Evolutionary conservation across 2,888 invertebrate genomes (phyloP).

Genomic region (Onchidella celtica): DNA sequence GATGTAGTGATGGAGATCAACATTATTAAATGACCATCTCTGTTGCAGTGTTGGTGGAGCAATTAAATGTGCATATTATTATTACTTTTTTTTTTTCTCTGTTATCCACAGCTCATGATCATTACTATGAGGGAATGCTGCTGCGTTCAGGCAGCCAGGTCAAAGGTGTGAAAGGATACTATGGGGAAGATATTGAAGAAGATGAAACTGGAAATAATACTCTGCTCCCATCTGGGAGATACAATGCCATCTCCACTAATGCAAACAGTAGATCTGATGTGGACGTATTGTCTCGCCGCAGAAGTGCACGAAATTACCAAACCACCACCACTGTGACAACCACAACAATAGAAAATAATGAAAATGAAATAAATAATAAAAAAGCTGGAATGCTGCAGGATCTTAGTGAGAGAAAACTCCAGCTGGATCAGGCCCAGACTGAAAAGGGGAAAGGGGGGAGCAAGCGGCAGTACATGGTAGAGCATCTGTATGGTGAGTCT

Average conservation of each 20-base stretch:
- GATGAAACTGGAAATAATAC: neutral
- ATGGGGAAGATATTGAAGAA: neutral
- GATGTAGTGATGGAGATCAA: too few species aligned
- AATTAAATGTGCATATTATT: too few species aligned
- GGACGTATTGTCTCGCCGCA: neutral
- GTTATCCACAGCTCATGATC: constrained; percentile 37
- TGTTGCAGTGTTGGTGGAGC: too few species aligned
- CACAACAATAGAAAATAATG: neutral
- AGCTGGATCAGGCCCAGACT: constrained; percentile 38
- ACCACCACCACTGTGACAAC: constrained; percentile 15
- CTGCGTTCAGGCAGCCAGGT: constrained; percentile 52
- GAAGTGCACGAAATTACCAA: neutral
- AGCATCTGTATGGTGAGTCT: constrained; percentile 36
- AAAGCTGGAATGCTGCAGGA: constrained; percentile 1
- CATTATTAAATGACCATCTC: too few species aligned
- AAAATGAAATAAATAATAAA: neutral
- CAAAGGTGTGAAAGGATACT: constrained; percentile 23
- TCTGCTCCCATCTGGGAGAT: neutral
- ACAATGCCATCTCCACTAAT: neutral
- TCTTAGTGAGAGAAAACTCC: constrained; percentile 34
- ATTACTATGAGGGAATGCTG: constrained; percentile 50
- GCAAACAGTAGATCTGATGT: constrained; percentile 4
- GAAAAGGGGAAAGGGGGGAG: constrained; percentile 31
- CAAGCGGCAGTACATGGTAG: constrained; percentile 9
- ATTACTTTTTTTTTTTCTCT: too few species aligned